Conservation (phyloP, 2,113 vertebrate species). For the Zosterops borbonicus region DNA sequence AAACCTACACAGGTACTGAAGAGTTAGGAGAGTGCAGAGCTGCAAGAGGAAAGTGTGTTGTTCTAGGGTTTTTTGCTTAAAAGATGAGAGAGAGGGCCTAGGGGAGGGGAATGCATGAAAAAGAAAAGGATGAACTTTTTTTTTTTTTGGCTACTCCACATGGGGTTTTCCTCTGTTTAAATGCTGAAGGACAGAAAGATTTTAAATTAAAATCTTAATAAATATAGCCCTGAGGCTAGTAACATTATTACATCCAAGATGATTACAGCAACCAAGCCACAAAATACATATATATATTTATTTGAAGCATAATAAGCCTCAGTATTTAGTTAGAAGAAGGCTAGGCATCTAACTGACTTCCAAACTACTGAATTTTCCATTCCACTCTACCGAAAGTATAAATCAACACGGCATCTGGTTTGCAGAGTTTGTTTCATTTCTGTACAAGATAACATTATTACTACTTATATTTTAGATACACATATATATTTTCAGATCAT, state of each 20-base stretch:
- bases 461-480: background rate
- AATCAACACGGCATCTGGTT: background rate
- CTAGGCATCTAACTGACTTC: slow-evolving; percentile 63
- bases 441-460: background rate
- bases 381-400: background rate
- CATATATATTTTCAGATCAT: background rate
- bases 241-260: slow-evolving; percentile 78
- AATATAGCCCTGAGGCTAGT: slow-evolving; percentile 77
- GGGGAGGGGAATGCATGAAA: background rate
- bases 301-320: slow-evolving; percentile 67
- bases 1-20: background rate
- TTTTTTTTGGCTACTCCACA: slow-evolving; percentile 66
- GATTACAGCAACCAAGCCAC: slow-evolving; percentile 77
- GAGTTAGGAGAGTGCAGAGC: background rate
- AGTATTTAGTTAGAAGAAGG: slow-evolving; percentile 62
- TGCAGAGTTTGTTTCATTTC: background rate
- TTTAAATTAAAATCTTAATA: slow-evolving; percentile 80
- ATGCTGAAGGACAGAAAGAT: slow-evolving; percentile 73
- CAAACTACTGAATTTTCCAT: slow-evolving; percentile 57
- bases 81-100: slow-evolving; percentile 53
- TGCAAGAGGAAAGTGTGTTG: background rate
- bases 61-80: slow-evolving; percentile 16
- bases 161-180: slow-evolving; percentile 69
- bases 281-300: slow-evolving; percentile 64
- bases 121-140: slow-evolving; percentile 48